These are phyloP conservation scores for Microtus oregoni DNA, from an alignment of 2,113 vertebrate species.

Conservation along the genomic window DNA sequence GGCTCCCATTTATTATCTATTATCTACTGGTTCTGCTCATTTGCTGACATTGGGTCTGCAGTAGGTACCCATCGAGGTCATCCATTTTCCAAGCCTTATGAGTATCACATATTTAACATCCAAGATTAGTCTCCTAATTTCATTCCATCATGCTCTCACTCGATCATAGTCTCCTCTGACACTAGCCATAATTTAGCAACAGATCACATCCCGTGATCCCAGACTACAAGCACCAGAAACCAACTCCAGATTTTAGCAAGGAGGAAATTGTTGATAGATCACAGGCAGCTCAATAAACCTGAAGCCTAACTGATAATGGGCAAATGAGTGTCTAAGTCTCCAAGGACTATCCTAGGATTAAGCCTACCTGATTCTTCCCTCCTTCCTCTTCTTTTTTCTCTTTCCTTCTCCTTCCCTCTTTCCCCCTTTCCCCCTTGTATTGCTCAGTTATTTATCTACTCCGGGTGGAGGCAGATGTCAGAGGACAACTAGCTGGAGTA, in stretches of 20 bases:
- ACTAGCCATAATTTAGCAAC: background rate
- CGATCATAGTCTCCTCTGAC: background rate
- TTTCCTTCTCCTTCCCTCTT: background rate
- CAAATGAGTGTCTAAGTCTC: background rate
- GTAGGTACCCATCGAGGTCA: background rate
- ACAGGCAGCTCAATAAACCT: background rate
- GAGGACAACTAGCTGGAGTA: background rate
- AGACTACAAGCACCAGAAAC: background rate
- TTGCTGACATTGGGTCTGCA: background rate
- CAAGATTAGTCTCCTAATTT: background rate
- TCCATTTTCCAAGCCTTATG: background rate
- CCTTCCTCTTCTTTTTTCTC: background rate
- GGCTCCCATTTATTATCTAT: background rate
- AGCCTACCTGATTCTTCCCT: background rate
- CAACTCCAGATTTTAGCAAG: background rate
- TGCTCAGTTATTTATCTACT: background rate
- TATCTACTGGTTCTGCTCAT: background rate
- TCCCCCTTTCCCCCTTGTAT: background rate
- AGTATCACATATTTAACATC: background rate
- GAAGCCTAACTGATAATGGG: constrained; percentile 2
- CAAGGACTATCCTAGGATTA: constrained; percentile 19
- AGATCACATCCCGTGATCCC: background rate
- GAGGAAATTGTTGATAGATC: background rate
- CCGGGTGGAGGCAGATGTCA: background rate
- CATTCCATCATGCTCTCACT: background rate